A percentile compares a stretch with the other conserved stretches of the same genome.
Evolutionary conservation across 2,888 invertebrate species (phyloP).

Genomic region (Drosophila macrothrix): DNA sequence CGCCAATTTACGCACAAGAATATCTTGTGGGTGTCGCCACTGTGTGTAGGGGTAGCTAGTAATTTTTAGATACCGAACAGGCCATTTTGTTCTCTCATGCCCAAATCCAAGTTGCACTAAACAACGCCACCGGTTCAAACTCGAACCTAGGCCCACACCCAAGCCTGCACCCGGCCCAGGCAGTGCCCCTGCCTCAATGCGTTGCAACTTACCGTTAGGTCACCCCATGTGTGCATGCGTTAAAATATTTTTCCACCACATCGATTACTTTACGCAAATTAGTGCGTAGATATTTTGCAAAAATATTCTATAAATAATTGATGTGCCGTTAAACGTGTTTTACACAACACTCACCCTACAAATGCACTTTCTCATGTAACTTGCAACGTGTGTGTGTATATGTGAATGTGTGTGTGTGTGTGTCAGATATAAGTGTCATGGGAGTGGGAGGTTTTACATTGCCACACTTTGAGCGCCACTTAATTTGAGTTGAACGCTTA

Average conservation of each 20-base stretch:
- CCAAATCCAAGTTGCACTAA: slow-evolving; percentile 18
- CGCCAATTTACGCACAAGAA: slow-evolving; percentile 72
- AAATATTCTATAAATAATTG: slow-evolving; percentile 81
- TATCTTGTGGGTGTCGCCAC: slow-evolving; percentile 45
- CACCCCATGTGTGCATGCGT: slow-evolving; percentile 75
- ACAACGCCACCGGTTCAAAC: neutral
- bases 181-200: slow-evolving; percentile 1
- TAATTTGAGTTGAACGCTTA: slow-evolving; percentile 67
- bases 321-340: slow-evolving; percentile 62
- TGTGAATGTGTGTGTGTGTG: neutral
- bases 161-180: neutral
- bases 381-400: neutral
- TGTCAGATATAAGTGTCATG: slow-evolving; percentile 1
- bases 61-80: slow-evolving; percentile 69
- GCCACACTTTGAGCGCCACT: slow-evolving; percentile 52
- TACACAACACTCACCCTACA: slow-evolving; percentile 10
- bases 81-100: slow-evolving; percentile 43
- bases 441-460: slow-evolving; percentile 26
- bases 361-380: slow-evolving; percentile 5
- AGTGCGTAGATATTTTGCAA: slow-evolving; percentile 82
- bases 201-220: slow-evolving; percentile 25
- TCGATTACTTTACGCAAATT: slow-evolving; percentile 82
- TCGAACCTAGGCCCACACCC: neutral
- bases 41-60: slow-evolving; percentile 41
- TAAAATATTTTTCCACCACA: slow-evolving; percentile 78